Evolutionary conservation across 2,888 invertebrate genomes (phyloP).

Genomic region (Drosophila kuntzei): DNA sequence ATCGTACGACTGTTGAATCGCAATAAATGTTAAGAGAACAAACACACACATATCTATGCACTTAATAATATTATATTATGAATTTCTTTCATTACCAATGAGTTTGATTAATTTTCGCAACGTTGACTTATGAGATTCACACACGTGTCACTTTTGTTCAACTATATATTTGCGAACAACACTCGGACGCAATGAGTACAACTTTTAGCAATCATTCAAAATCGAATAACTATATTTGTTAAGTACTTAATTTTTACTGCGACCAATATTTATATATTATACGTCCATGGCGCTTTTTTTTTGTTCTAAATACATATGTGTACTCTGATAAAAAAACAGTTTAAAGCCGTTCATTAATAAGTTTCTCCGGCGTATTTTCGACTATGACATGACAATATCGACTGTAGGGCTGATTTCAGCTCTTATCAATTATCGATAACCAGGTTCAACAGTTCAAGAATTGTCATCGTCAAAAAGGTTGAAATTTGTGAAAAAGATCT

Average conservation of each 20-base stretch:
- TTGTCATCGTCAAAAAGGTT: not conserved
- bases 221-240: slow-evolving; percentile 45
- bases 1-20: slow-evolving; percentile 20
- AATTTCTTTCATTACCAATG: slow-evolving; percentile 45
- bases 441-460: too few relatives aligned
- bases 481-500: not conserved
- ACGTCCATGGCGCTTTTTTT: slow-evolving; percentile 65
- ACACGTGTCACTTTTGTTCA: slow-evolving; percentile 75
- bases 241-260: slow-evolving; percentile 64
- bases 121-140: slow-evolving; percentile 74
- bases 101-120: slow-evolving; percentile 23
- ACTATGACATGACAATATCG: slow-evolving; percentile 70
- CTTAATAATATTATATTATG: slow-evolving; percentile 9
- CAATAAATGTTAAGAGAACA: slow-evolving; percentile 4
- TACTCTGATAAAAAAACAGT: slow-evolving; percentile 65
- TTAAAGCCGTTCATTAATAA: slow-evolving; percentile 59
- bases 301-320: slow-evolving; percentile 63
- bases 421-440: slow-evolving; percentile 7
- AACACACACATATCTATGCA: slow-evolving; percentile 1
- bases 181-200: slow-evolving; percentile 33
- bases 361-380: slow-evolving; percentile 54
- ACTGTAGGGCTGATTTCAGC: slow-evolving; percentile 32
- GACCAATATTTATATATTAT: slow-evolving; percentile 50
- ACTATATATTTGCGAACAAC: slow-evolving; percentile 52
- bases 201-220: slow-evolving; percentile 51